Evolutionary conservation across 64 coral and sea anemone species (phyloP), one percentile per base, ranked within the genome.

Genomic region (Montipora cactus): DNA sequence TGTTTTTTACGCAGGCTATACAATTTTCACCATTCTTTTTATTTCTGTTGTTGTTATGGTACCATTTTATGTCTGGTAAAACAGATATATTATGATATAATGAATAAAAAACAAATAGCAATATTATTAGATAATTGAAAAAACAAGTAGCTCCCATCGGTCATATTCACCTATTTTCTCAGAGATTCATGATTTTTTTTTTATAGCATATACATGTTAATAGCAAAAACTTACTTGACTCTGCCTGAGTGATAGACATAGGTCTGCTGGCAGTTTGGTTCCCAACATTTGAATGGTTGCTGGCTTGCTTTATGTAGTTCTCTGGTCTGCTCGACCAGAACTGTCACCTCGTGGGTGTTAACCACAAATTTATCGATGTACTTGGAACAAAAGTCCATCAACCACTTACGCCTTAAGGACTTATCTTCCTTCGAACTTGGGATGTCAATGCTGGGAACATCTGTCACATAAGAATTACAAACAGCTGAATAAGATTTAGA

Each of bases 201-300:
- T 69, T 64, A 74, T 74, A 74, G 25, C 70, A 74, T 74, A 74
- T 74, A 74, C 70, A 74, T 74, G 70, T 74, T 74, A 74, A 74
- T 74, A 74, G 70, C 70, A 25, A 74, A 74, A 74, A 74, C 70
- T 74, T 74, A 74, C 86, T 74, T 88, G 70, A 88, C 86, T 88
- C 70, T 75, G 86, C 51, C 86, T 51, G 71, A 88, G 57, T 88
- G 50, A 76, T 53, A 88, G 37, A 57, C 74, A 88, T 88, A 88
- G 12, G 68, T 75, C 57, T 88, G 49, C 68, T 76, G 23, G 48
- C 86, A 88, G 53, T 88, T 49, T 16, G 70, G 46, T 75, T 47
- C 67, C 70, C 71, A 50, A 71, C 86, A 88, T 4, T 55, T 75
- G 18, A 88, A 88, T 75, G 70, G 86, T 49, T 53, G 86, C 68